phyloP scores from a whole-genome alignment of 2,113 vertebrate genomes.

The Geococcyx californianus region DNA sequence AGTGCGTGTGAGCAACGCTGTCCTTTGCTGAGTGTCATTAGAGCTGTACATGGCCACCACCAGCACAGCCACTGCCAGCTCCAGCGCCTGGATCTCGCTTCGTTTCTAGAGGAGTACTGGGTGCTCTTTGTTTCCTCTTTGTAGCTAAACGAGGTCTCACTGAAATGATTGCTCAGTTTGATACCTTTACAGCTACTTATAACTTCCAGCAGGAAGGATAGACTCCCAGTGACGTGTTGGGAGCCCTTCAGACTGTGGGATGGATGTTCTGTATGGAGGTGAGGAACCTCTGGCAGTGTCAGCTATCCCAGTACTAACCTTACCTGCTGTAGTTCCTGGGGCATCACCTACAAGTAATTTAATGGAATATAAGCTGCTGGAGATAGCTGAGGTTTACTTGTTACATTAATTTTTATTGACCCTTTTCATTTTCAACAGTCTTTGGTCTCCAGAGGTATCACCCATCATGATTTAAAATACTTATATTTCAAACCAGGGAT shows the following conservation, averaged over 20 bases:
- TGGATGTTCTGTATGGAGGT: neutral
- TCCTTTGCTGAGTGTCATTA: neutral
- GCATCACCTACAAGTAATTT: neutral
- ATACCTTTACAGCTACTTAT: neutral
- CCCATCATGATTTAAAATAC: neutral
- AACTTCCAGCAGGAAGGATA: neutral
- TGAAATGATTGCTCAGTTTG: too few species aligned
- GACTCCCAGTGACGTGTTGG: fast-evolving
- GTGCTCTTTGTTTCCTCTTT: neutral
- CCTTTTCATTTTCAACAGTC: neutral
- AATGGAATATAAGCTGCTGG: neutral
- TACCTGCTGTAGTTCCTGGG: neutral
- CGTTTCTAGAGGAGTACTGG: neutral
- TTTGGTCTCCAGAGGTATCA: neutral
- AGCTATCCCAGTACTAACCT: neutral
- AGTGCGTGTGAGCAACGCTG: neutral
- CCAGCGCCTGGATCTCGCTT: neutral
- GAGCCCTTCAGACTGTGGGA: neutral
- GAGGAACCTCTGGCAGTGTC: neutral
- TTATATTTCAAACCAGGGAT: neutral
- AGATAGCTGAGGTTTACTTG: neutral
- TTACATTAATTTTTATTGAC: neutral
- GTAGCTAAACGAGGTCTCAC: neutral
- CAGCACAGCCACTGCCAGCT: fast-evolving
- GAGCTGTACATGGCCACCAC: neutral